A percentile compares a stretch with the other conserved stretches of the same genome.
These are phyloP conservation scores for Typhlichthys eigenmanni DNA, from an alignment of 2,797 vertebrate species.

Conservation along the genomic window DNA sequence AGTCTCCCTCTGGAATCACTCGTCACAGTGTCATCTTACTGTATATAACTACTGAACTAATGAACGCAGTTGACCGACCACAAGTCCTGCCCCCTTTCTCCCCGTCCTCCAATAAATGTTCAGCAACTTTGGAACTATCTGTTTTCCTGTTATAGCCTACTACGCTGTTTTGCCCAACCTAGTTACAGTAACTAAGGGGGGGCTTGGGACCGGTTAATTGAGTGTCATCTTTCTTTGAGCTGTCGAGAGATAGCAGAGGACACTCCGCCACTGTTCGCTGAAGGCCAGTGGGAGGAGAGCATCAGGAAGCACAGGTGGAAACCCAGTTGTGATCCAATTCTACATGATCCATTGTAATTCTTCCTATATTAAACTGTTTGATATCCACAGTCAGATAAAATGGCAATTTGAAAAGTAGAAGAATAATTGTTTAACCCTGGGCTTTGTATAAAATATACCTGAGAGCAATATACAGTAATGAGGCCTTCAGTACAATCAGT, in stretches of 20 bases:
- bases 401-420: conserved; percentile 23
- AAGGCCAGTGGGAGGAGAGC: no score
- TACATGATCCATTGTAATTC: conserved; percentile 32
- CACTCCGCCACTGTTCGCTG: no score
- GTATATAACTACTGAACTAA: conserved; percentile 11
- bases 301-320: conserved; percentile 39
- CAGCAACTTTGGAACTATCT: no score
- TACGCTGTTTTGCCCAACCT: no score
- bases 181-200: no score
- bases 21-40: no score
- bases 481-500: conserved; percentile 6
- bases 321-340: conserved; percentile 40
- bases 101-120: not conserved
- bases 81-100: no score
- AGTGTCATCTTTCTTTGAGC: conserved; percentile 20
- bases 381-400: conserved; percentile 36
- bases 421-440: conserved; percentile 48
- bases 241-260: conserved; percentile 8
- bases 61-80: conserved; percentile 12
- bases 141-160: no score
- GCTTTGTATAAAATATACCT: conserved; percentile 25
- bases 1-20: conserved; percentile 1
- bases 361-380: conserved; percentile 22
- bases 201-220: conserved; percentile 3
- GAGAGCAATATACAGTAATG: conserved; percentile 17